These are phyloP conservation scores for Petrocephalus sullivani DNA, from an alignment of 2,797 vertebrate genomes.

Conservation along the genomic window DNA sequence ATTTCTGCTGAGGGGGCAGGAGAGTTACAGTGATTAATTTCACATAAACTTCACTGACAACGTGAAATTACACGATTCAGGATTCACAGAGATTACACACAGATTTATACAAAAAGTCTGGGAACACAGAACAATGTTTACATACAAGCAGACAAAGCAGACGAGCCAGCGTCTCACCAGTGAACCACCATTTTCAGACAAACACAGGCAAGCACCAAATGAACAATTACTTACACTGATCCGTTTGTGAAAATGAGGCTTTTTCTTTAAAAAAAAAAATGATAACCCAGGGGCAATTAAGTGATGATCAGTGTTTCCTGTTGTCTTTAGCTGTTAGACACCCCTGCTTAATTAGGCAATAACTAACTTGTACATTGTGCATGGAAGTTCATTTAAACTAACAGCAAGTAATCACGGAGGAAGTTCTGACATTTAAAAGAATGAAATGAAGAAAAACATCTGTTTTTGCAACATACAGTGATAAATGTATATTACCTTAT, in stretches of 20 bases:
- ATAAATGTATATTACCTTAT: not conserved
- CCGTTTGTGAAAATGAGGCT: not conserved
- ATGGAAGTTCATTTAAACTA: not conserved
- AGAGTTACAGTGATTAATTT: constrained; percentile 2
- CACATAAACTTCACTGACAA: not conserved
- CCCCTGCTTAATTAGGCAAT: not conserved
- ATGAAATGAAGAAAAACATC: not conserved
- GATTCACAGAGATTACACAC: not conserved
- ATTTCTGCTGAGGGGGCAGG: not conserved
- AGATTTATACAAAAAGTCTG: not conserved
- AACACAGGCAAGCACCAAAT: not conserved
- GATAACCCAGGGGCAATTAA: not conserved
- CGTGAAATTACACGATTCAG: not conserved
- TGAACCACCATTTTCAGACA: not conserved
- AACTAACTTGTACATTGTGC: not conserved
- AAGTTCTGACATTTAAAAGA: not conserved
- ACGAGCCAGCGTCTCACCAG: not conserved
- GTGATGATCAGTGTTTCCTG: not conserved
- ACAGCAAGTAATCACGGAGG: not conserved
- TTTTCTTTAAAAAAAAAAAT: not conserved
- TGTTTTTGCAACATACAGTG: not conserved
- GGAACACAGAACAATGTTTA: not conserved
- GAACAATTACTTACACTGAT: not conserved
- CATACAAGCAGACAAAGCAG: not conserved
- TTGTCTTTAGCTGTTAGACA: not conserved